Percentiles rank a stretch among this genome's conserved stretches.
phyloP scores from a whole-genome alignment of 2,113 vertebrate genomes.

The Channa maculata region DNA sequence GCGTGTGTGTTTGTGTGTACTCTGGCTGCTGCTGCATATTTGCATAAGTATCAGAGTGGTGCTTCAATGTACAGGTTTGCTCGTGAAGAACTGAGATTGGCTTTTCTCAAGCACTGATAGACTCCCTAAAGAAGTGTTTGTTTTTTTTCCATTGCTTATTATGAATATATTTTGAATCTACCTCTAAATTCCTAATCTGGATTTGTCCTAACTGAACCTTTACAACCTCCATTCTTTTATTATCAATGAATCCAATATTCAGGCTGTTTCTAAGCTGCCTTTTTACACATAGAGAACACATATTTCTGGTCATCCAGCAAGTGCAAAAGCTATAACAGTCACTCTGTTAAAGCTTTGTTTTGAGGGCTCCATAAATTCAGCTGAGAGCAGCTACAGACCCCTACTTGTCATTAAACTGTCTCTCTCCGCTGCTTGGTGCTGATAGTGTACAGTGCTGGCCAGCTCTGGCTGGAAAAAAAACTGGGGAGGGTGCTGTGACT shows the following conservation, averaged over 20 bases:
- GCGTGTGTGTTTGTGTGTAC: conserved; percentile 45
- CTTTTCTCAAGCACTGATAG: neutral
- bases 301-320: too few species aligned
- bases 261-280: neutral
- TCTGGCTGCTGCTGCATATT: conserved; percentile 61
- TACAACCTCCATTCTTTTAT: neutral
- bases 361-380: too few species aligned
- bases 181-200: too few species aligned
- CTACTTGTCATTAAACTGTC: too few species aligned
- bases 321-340: too few species aligned
- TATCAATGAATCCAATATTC: neutral
- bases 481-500: too few species aligned
- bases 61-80: conserved; percentile 27
- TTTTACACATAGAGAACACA: too few species aligned
- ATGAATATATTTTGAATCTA: neutral
- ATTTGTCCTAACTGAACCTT: neutral
- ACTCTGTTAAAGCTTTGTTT: too few species aligned
- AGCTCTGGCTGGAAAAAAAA: too few species aligned
- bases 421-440: too few species aligned
- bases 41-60: conserved; percentile 53
- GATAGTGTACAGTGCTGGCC: too few species aligned
- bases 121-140: neutral
- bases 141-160: neutral
- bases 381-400: too few species aligned
- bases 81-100: conserved; percentile 1